Evolutionary conservation across 2,888 invertebrate genomes (phyloP), one percentile per base, ranked within the genome.

Genomic region (Pseudococcus viburni): DNA sequence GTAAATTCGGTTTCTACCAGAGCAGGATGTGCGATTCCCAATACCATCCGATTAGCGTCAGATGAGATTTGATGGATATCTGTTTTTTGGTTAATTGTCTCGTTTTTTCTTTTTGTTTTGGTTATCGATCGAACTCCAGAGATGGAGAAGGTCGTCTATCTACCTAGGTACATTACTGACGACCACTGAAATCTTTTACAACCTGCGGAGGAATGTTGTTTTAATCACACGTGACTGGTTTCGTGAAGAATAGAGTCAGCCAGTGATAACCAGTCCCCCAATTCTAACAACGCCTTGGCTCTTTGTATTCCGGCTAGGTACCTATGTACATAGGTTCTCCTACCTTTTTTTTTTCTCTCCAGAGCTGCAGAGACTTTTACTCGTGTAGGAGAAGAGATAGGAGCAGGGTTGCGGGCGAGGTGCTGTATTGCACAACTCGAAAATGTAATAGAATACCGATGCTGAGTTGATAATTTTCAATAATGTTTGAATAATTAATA

Each of bases 201-300:
- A 87, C 87, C 87, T 80, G 87, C 55, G 51, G 51, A 48, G 87
- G 87, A 87, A 87, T 87, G 87, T 80, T 48, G 87, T 87, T 87
- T 77, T 77, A 55, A 87, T 87, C 87, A 87, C 77, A 87, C 80
- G 77, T 77, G 77, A 87, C 87, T 87, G 87, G 87, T 87, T 87
- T 80, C 33, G 80, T 80, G 51, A 46, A 77, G 51, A 80, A 77
- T 87, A 87, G 46, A 77, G 73, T 73, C 73, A 42, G 55, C 48
- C 87, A 87, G 87, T 87, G 87, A 80, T 87, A 87, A 87, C 87
- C 87, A 87, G 87, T 87, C 77, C 80, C 87, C 87, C 80, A 87
- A 87, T 87, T 87, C 87, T 19, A 87, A 77, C 77, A 77, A 87
- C 77, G 77, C 87, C 80, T 77, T 33, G 33, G 77, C 80, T 55